Base-by-base conservation (phyloP, 2,113 vertebrate species). In the Macquaria ambigua region DNA sequence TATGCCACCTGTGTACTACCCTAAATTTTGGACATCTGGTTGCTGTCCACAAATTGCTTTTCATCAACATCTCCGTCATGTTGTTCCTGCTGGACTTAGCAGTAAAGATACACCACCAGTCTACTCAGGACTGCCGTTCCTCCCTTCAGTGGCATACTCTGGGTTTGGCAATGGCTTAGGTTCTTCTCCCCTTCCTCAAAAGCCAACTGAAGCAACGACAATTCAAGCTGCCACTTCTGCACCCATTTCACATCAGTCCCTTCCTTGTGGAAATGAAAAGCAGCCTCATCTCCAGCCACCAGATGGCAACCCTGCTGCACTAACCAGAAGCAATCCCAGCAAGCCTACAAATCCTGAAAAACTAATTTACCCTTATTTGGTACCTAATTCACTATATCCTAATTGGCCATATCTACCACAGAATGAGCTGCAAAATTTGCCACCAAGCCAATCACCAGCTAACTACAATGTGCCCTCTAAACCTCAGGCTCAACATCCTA, bases 41-140 rank as follows among this genome's bases (percentile, higher is more conserved):
- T 95, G 93, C 31, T 95, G 94, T 68, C 82, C 79, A 37, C 88
- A 93, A 83, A 83, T 93, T 31, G 5, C 90, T 34, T 92, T 91
- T 48, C 92, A 93, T 81, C 93, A 96, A 8, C 92, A 95, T 82
- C 18, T 91, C 20, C 89, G 93, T 80, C 86, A 93, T 72, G 21
- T 91, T 82, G 5, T 85, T 52, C 86, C 90, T 31, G 15, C 46
- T 73, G 63, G n/a, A 37, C 21, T 0, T 74, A 71, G 63, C 0
- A 28, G 31, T 69, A 50, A 81, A 71, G 68, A 53, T 41, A 12
- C 21, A 6, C 20, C 18, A 81, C 21, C 10, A 8, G 0, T 83
- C 0, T 64, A 83, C 56, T n/a, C 74, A 62, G 73, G 61, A 59
- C 37, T 79, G 3, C 66, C 81, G 63, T 81, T 71, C 10, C 8